phyloP scores from a whole-genome alignment of 92 coral and sea anemone species.

The Palythoa grandis region DNA sequence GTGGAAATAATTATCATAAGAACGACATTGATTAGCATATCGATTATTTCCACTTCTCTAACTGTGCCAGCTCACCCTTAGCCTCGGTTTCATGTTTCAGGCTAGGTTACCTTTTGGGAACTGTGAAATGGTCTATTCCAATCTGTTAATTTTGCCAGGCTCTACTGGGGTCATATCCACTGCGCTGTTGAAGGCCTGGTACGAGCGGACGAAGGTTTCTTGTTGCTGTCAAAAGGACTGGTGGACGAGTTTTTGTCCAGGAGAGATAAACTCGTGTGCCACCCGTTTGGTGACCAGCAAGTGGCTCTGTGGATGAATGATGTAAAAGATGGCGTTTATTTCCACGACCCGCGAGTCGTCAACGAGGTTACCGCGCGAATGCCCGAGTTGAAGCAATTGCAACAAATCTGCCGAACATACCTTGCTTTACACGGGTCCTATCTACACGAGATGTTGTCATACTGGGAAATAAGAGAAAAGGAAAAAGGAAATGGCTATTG shows the following conservation, averaged over 20 bases:
- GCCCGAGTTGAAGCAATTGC: constrained; percentile 63
- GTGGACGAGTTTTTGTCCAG: constrained; percentile 72
- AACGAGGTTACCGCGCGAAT: constrained; percentile 80
- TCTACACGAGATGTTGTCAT: constrained; percentile 75
- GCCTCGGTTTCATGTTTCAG: no score
- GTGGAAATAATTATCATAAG: no score
- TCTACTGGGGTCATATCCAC: constrained; percentile 95
- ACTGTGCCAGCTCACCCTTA: no score
- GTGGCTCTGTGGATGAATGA: constrained; percentile 94
- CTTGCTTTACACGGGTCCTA: constrained; percentile 91
- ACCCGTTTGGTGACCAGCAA: constrained; percentile 95
- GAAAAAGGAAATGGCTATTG: constrained; percentile 57
- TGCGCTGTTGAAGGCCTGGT: constrained; percentile 87
- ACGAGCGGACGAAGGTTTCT: constrained; percentile 93
- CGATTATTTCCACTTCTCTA: no score
- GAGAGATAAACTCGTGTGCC: constrained; percentile 77
- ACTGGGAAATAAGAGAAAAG: constrained; percentile 75
- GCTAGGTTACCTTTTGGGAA: no score
- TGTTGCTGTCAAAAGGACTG: constrained; percentile 77
- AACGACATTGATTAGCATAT: no score
- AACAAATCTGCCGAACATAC: constrained; percentile 73
- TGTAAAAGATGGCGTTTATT: constrained; percentile 75
- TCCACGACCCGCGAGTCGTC: constrained; percentile 87
- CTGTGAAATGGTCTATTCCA: no score
- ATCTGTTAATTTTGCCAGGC: constrained; percentile 47